phyloP scores from a whole-genome alignment of 2,888 invertebrate genomes.

The Xestia sexstrigata region DNA sequence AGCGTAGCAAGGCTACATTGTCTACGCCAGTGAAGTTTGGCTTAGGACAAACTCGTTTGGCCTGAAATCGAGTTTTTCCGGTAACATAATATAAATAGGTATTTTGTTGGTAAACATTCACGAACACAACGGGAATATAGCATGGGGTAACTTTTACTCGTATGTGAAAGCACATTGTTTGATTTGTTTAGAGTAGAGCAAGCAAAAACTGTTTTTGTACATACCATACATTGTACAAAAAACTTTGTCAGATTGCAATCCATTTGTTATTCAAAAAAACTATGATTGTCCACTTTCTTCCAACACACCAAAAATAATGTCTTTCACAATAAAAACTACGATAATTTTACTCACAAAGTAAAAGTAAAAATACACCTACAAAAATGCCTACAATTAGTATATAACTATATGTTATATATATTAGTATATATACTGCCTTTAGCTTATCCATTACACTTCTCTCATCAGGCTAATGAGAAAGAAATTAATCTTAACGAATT shows the following conservation, averaged over 20 bases:
- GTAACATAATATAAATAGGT: background rate
- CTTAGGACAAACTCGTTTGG: background rate
- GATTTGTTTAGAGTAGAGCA: background rate
- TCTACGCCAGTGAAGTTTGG: too few species aligned
- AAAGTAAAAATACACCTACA: background rate
- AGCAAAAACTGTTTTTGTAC: background rate
- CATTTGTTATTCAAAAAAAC: too few species aligned
- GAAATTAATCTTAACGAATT: conserved; percentile 55
- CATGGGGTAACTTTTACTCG: too few species aligned
- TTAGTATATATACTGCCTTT: too few species aligned
- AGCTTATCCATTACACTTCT: conserved; percentile 33
- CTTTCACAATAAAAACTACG: background rate
- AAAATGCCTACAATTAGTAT: background rate
- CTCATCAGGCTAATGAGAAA: conserved; percentile 51
- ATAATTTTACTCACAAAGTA: background rate
- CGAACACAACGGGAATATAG: background rate
- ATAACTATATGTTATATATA: too few species aligned
- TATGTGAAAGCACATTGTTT: background rate
- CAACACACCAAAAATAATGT: background rate
- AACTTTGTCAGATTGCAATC: background rate
- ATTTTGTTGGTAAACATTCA: too few species aligned
- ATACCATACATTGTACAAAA: background rate
- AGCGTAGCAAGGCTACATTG: too few species aligned
- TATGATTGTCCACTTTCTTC: background rate
- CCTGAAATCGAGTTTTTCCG: background rate